These are phyloP conservation scores for Aurelia sp. DNA, from an alignment of 30 jellyfish, hydroid and myxozoan genomes.

Conservation along the genomic window DNA sequence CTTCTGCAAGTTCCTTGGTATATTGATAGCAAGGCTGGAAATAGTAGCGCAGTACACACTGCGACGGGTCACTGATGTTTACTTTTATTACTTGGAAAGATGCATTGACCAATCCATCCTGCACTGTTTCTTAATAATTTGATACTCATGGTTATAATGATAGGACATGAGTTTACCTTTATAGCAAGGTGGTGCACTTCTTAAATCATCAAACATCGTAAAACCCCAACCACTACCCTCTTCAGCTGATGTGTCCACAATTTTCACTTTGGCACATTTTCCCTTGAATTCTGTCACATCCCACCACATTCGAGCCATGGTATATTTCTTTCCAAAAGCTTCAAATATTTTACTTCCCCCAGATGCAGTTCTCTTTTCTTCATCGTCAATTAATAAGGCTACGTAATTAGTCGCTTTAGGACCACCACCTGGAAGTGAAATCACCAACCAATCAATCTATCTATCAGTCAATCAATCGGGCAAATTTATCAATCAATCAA, in stretches of 20 bases:
- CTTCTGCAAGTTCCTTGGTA: no score
- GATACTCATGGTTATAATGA: no score
- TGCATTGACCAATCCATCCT: no score
- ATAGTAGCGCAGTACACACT: no score
- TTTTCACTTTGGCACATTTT: constrained; percentile 4
- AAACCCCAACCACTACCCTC: neutral
- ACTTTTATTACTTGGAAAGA: no score
- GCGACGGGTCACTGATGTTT: no score
- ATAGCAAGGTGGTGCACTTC: constrained; percentile 15
- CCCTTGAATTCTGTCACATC: neutral
- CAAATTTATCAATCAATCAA: no score
- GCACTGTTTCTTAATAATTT: no score
- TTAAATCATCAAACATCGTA: neutral
- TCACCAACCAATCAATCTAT: no score
- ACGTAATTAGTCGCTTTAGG: neutral
- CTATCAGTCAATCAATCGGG: no score
- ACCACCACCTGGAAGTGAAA: no score
- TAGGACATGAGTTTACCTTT: neutral
- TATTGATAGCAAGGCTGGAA: no score
- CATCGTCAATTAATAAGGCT: neutral
- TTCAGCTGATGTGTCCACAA: neutral
- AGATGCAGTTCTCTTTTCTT: neutral
- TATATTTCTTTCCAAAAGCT: neutral
- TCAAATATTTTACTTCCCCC: neutral
- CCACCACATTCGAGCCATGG: neutral